Evolutionary conservation across 2,113 vertebrate genomes (phyloP), one percentile per base, ranked within the genome.

Genomic region (Lepus timidus): DNA sequence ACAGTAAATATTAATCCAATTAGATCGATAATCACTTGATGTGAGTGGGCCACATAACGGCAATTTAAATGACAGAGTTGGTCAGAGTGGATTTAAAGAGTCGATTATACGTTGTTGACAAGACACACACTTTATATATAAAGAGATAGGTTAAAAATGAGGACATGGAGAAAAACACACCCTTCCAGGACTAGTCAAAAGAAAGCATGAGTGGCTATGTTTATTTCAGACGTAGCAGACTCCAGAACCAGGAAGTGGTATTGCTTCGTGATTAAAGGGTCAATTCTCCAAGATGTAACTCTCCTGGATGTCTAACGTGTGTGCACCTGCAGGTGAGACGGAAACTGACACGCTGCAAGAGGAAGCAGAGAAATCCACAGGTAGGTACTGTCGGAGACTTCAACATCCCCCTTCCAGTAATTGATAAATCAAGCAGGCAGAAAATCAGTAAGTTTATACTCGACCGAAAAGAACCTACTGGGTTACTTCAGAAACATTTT

Each of bases 401-500:
- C 44, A n/a, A 27, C n/a, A 67, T 31, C 19, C 25, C 51, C 70
- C 51, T 75, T 36, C 33, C 31, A 44, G 80, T 75, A 52, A 91
- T 12, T 87, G 81, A 27, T 9, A 84, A 88, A 96, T 84, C 89
- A 95, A 91, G 71, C 80, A 14, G 62, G 85, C 44, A 75, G 93
- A 85, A 94, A 90, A 87, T 27, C 71, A 92, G 68, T 64, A 27
- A 52, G 62, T 16, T 16, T 52, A 20, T 16, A 58, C 49, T 33
- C 88, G 74, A 75, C 86, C 31, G 79, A 58, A 79, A 85, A 44
- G 78, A 82, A 64, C 29, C 79, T 29, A 9, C 89, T 33, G 16
- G n/a, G 74, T 58, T 91, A 62, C 62, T 52, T 23, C 33, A 39
- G 29, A 64, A 88, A 51, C 49, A 44, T 23, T 73, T 93, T 65